Evolutionary conservation across 2,797 vertebrate genomes (phyloP).

Genomic region (Crenuchus spilurus): DNA sequence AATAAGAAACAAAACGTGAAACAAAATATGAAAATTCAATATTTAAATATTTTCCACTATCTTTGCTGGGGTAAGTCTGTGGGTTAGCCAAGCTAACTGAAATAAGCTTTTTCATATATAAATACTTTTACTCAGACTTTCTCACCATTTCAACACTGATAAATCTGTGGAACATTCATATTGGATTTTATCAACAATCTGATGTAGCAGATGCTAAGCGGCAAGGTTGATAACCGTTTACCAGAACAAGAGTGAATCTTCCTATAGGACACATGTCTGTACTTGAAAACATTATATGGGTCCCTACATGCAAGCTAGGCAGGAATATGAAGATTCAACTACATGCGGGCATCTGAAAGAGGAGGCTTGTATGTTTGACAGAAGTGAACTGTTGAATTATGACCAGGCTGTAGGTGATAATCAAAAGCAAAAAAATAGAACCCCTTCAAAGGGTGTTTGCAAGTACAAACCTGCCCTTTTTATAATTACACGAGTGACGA

Average conservation of each 20-base stretch:
- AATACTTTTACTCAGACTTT: too few relatives aligned
- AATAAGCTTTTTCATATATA: too few relatives aligned
- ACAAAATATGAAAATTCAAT: too few relatives aligned
- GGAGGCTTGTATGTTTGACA: background rate
- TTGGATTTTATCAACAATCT: too few relatives aligned
- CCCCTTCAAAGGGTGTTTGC: constrained; percentile 67
- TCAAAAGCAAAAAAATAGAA: constrained; percentile 32
- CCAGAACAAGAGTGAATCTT: background rate
- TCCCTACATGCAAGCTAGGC: constrained; percentile 4
- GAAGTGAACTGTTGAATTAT: constrained; percentile 15
- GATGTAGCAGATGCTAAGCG: too few relatives aligned
- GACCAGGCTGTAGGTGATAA: constrained; percentile 15
- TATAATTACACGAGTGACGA: constrained; percentile 85
- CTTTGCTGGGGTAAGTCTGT: too few relatives aligned
- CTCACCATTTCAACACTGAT: too few relatives aligned
- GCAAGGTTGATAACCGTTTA: too few relatives aligned
- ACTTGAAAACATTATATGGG: constrained; percentile 16
- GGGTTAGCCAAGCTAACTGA: too few relatives aligned
- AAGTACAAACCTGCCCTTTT: constrained; percentile 82
- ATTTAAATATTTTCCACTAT: too few relatives aligned
- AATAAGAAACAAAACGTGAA: too few relatives aligned
- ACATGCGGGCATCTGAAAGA: constrained; percentile 7
- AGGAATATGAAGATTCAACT: constrained; percentile 13
- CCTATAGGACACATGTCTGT: constrained; percentile 10
- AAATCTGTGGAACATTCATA: too few relatives aligned